Base-by-base conservation (phyloP, 1,140 invertebrate genomes). In the Drosophila quadrilineata region DNA sequence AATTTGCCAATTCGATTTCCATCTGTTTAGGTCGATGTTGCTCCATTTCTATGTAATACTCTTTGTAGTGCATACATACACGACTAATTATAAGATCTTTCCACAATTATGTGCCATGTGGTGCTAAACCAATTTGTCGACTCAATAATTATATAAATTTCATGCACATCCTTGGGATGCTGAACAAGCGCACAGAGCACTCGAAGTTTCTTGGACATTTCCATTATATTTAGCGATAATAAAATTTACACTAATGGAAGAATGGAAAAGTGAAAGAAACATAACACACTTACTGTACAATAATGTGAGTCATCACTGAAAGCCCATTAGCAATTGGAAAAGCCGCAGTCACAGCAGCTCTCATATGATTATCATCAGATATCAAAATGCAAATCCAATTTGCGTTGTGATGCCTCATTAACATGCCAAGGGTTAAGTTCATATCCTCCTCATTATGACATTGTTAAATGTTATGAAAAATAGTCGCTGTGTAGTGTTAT, bases 381-480 rank as follows among this genome's bases (percentile, higher is more conserved):
- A 31, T 45, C 65, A 52, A 73, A 63, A 73, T 54, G 67, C 29
- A 69, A 76, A 72, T 65, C 38, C 38, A 10, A 36, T 53, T 53
- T 43, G 17, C 5, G 38, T 69, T 36, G 33, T 35, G 58, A n/a
- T n/a, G n/a, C n/a, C 79, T 65, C 79, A 84, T 84, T 84, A 84
- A 71, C 74, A 85, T 85, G 53, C 64, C 50, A 57, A 62, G 77
- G 77, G 67, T 70, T 84, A 76, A 46, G 22, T 28, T 62, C 45
- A 24, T 67, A 46, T 53, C 35, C 24, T 19, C 28, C 16, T 58
- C 58, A 77, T 85, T 84, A 85, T 79, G 76, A 85, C 84, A 85
- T 71, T 85, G 79, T 85, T 85, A 85, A 84, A 85, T 84, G 77
- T 79, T 84, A 84, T 84, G 79, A 85, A 85, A 74, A 54, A 70